A percentile compares a stretch with the other conserved stretches of the same genome.
phyloP scores from a whole-genome alignment of 2,888 invertebrate genomes.

The Drosophila subquinaria region DNA sequence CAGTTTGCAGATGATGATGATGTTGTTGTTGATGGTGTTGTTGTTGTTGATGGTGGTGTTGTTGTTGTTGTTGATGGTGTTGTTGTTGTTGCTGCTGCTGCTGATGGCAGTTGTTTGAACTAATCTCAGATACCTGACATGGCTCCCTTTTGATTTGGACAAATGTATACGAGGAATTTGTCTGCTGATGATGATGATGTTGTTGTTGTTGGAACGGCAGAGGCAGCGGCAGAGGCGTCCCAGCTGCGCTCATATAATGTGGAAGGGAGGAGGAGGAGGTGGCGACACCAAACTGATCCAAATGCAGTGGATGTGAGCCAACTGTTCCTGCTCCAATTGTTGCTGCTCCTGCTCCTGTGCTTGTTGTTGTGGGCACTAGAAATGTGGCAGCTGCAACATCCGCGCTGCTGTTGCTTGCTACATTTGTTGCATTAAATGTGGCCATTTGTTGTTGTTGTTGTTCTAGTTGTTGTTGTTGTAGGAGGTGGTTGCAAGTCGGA shows the following conservation, averaged over 20 bases:
- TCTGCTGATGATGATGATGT: conserved; percentile 73
- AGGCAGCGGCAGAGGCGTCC: conserved; percentile 35
- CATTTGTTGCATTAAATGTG: conserved; percentile 73
- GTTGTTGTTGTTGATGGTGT: background rate
- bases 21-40: conserved; percentile 60
- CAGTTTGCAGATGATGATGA: conserved; percentile 65
- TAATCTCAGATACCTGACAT: conserved; percentile 86
- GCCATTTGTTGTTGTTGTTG: conserved; percentile 73
- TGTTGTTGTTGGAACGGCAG: conserved; percentile 29
- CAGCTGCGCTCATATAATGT: conserved; percentile 71
- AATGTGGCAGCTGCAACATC: conserved; percentile 77
- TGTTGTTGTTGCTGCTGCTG: conserved; percentile 69
- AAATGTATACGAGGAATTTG: conserved; percentile 83
- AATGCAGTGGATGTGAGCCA: conserved; percentile 55
- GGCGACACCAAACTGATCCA: conserved; percentile 74
- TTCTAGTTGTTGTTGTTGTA: conserved; percentile 18
- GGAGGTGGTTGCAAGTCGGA: conserved; percentile 22
- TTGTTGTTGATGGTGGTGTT: conserved; percentile 48
- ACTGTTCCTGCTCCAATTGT: conserved; percentile 17
- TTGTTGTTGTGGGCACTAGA: conserved; percentile 70
- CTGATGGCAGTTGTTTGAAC: conserved; percentile 84
- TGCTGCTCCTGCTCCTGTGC: conserved; percentile 21
- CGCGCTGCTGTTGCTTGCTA: conserved; percentile 61
- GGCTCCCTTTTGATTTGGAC: conserved; percentile 85
- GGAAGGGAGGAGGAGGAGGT: conserved; percentile 49